Percentiles rank a stretch among this genome's conserved stretches.
Evolutionary conservation across 2,113 vertebrate species (phyloP).

Genomic region (Cathartes aura): DNA sequence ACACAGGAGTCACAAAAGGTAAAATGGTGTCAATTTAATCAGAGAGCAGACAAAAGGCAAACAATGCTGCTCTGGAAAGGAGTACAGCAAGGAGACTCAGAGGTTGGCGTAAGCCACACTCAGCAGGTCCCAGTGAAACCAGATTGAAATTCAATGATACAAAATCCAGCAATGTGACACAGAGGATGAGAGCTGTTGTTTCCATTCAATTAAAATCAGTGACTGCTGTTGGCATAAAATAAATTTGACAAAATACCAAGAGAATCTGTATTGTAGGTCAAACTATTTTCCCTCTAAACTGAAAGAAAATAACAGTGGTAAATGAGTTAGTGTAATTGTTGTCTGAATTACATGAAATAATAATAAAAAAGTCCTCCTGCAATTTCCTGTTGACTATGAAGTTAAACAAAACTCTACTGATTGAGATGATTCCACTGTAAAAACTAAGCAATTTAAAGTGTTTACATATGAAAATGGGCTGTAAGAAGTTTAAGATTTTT

Average conservation of each 20-base stretch:
- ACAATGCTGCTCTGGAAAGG: conserved; percentile 67
- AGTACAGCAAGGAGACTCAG: conserved; percentile 74
- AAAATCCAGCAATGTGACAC: conserved; percentile 69
- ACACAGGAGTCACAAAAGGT: conserved; percentile 77
- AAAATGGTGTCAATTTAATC: conserved; percentile 84
- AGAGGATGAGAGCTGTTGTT: conserved; percentile 59
- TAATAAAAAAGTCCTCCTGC: neutral
- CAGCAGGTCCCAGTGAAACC: conserved; percentile 73
- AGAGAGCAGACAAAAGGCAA: conserved; percentile 79
- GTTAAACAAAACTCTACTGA: conserved; percentile 18
- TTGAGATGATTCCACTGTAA: neutral
- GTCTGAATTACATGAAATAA: conserved; percentile 15
- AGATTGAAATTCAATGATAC: conserved; percentile 69
- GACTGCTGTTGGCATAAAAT: conserved; percentile 56
- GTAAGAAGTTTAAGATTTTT: neutral
- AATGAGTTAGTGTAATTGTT: conserved; percentile 23
- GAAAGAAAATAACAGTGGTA: conserved; percentile 23
- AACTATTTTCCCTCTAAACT: conserved; percentile 42
- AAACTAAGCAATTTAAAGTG: neutral
- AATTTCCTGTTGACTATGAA: conserved; percentile 20
- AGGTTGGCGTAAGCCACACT: conserved; percentile 63
- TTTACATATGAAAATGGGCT: neutral
- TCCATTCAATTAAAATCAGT: conserved; percentile 75
- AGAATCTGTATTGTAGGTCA: conserved; percentile 57
- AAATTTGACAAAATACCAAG: conserved; percentile 67